Percentiles rank a stretch among this genome's conserved stretches.
Conservation (phyloP, 30 jellyfish, hydroid and myxozoan genomes). For the Sanderia malayensis region DNA sequence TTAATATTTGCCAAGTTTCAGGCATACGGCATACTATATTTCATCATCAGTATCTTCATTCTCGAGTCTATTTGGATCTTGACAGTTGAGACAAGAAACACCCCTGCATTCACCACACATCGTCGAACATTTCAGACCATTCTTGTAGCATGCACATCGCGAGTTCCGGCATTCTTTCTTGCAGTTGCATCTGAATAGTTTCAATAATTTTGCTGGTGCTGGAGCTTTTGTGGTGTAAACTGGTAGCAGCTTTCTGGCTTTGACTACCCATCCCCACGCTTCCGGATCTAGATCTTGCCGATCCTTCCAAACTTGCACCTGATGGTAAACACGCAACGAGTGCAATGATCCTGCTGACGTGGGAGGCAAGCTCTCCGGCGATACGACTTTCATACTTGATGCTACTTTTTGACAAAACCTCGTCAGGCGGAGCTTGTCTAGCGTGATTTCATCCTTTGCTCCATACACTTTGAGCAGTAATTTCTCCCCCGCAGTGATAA, state of each 20-base stretch:
- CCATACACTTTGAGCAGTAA: slow-evolving; percentile 7
- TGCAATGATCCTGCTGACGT: not conserved
- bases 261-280: not conserved
- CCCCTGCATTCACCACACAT: slow-evolving; percentile 42
- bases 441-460: not conserved
- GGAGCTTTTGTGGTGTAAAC: not conserved
- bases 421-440: slow-evolving; percentile 1
- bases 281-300: not conserved
- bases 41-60: slow-evolving; percentile 27
- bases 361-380: slow-evolving; percentile 1
- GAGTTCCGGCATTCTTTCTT: not conserved
- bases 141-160: not conserved
- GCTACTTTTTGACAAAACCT: not conserved
- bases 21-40: slow-evolving; percentile 12
- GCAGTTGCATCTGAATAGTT: slow-evolving; percentile 28
- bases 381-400: not conserved
- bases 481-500: slow-evolving; percentile 22
- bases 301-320: not conserved
- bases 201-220: slow-evolving; percentile 6
- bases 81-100: slow-evolving; percentile 41
- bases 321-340: slow-evolving; percentile 1
- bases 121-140: slow-evolving; percentile 17
- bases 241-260: not conserved
- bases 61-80: slow-evolving; percentile 31
- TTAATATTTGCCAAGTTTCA: not conserved